phyloP scores from a whole-genome alignment of 2,888 invertebrate genomes.

The Morinoia aosen region DNA sequence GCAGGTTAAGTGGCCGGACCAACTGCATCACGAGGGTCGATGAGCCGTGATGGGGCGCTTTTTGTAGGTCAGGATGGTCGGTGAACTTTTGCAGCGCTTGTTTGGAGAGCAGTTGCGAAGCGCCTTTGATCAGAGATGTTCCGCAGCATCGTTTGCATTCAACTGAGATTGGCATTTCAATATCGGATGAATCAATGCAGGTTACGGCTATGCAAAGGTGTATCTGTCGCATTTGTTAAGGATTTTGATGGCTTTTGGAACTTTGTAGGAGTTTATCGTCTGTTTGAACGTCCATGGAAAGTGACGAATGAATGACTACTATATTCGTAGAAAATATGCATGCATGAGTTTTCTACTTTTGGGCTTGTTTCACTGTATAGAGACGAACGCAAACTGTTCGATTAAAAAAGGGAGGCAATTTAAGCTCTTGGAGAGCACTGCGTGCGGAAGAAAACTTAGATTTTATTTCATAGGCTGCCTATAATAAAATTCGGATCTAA shows the following conservation, averaged over 20 bases:
- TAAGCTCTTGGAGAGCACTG: too few relatives aligned
- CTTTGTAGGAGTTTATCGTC: background rate
- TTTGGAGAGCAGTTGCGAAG: background rate
- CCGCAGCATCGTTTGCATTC: background rate
- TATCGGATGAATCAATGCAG: background rate
- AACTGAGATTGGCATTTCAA: background rate
- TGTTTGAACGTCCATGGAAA: background rate
- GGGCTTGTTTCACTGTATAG: too few relatives aligned
- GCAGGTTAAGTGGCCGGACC: background rate
- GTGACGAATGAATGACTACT: background rate
- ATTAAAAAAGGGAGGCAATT: too few relatives aligned
- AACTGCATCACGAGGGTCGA: background rate
- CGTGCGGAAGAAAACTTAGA: too few relatives aligned
- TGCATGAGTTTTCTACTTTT: too few relatives aligned
- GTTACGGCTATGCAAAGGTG: background rate
- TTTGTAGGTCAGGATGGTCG: background rate
- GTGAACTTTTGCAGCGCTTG: background rate
- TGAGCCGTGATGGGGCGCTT: conserved; percentile 8
- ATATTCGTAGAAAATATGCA: too few relatives aligned
- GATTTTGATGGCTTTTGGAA: background rate
- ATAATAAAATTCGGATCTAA: too few relatives aligned
- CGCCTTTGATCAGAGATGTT: background rate
- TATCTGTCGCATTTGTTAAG: background rate
- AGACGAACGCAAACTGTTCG: too few relatives aligned
- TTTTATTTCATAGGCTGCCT: too few relatives aligned